A percentile compares a stretch with the other conserved stretches of the same genome.
Evolutionary conservation across 2,113 vertebrate species (phyloP).

Genomic region (Blennius ocellaris): DNA sequence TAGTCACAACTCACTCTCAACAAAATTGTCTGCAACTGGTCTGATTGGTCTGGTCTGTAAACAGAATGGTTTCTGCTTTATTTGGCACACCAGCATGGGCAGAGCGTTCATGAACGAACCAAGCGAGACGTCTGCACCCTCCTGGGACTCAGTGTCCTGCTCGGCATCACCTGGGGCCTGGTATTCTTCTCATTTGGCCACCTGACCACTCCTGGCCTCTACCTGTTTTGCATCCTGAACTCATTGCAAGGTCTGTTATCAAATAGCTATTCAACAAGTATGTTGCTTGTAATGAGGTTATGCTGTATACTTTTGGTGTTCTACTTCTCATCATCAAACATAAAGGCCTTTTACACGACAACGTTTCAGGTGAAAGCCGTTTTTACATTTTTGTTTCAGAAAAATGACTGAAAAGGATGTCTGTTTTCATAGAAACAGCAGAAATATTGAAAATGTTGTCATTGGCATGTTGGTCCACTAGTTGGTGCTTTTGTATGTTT

Average conservation of each 20-base stretch:
- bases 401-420: no score
- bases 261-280: not conserved
- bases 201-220: constrained; percentile 48
- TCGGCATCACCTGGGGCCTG: constrained; percentile 70
- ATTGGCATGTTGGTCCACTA: no score
- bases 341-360: no score
- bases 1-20: no score
- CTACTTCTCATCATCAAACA: no score
- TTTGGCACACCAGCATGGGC: not conserved
- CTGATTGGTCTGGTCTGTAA: not conserved
- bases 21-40: not conserved
- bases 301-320: not conserved
- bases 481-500: no score
- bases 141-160: constrained; percentile 60
- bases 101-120: not conserved
- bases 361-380: no score
- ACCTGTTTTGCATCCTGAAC: constrained; percentile 71
- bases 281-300: not conserved
- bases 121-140: constrained; percentile 44
- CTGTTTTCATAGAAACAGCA: no score
- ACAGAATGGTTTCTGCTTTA: not conserved
- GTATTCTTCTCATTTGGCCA: constrained; percentile 62
- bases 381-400: no score
- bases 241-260: constrained; percentile 65
- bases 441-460: no score